A percentile compares a stretch with the other conserved stretches of the same genome.
Conservation (phyloP, 2,888 invertebrate species). For the Apamea epomidion region DNA sequence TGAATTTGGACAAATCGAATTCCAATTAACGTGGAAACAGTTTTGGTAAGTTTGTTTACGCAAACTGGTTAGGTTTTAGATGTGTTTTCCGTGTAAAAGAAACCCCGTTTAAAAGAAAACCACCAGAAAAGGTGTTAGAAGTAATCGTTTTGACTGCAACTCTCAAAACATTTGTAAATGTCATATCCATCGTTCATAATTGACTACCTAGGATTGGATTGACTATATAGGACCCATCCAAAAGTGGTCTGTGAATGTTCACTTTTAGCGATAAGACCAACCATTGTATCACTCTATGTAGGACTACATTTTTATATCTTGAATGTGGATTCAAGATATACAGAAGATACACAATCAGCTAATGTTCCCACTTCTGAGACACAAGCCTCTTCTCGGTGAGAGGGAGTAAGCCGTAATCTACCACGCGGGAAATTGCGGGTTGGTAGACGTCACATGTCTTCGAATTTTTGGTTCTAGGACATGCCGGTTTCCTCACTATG, state of each 20-base stretch:
- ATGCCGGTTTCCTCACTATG: no score
- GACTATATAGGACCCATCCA: background rate
- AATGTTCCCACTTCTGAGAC: no score
- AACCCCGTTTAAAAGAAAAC: no score
- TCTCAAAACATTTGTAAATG: background rate
- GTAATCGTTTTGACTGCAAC: background rate
- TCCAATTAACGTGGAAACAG: conserved; percentile 75
- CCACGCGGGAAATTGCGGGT: no score
- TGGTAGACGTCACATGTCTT: no score
- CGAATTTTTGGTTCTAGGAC: no score
- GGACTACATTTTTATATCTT: background rate
- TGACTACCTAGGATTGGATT: background rate
- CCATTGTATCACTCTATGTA: background rate
- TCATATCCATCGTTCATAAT: background rate
- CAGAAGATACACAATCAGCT: no score
- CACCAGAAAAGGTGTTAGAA: background rate
- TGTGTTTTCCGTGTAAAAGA: background rate
- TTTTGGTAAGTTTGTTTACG: conserved; percentile 56
- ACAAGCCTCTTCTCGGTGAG: no score
- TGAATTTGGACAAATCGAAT: conserved; percentile 81
- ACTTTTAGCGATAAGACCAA: background rate
- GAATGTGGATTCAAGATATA: no score
- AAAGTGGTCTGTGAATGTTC: background rate
- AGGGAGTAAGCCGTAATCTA: no score
- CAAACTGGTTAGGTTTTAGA: background rate